phyloP scores from a whole-genome alignment of 1,140 invertebrate genomes.

The Monomorium pharaonis region DNA sequence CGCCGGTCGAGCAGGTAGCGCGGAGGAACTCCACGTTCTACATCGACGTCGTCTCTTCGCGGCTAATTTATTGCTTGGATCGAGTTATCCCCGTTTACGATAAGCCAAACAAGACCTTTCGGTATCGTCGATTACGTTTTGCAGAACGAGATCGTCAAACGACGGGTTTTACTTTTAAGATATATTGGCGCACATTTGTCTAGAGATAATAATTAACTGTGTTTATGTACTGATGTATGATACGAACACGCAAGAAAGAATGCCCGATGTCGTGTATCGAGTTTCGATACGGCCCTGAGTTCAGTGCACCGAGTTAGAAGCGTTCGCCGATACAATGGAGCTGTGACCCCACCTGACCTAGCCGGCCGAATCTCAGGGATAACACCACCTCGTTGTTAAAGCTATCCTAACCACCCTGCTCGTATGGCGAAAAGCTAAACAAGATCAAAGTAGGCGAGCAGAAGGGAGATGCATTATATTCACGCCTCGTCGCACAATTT shows the following conservation, averaged over 20 bases:
- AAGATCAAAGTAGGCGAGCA: not conserved
- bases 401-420: slow-evolving; percentile 17
- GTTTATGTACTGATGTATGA: not conserved
- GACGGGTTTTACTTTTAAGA: not conserved
- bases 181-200: not conserved
- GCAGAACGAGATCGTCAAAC: not conserved
- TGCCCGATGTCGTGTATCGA: not conserved
- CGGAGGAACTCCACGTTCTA: not conserved
- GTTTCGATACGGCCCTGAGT: slow-evolving; percentile 64
- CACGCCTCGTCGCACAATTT: not conserved
- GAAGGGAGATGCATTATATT: not conserved
- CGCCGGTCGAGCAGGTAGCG: not conserved
- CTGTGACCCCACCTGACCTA: slow-evolving; percentile 66
- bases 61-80: slow-evolving; percentile 21
- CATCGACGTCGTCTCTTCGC: not conserved
- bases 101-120: not conserved
- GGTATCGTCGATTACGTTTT: slow-evolving; percentile 10
- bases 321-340: slow-evolving; percentile 63
- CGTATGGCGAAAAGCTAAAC: slow-evolving; percentile 4
- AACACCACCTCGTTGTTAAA: slow-evolving; percentile 58
- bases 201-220: not conserved
- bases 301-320: slow-evolving; percentile 69
- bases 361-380: slow-evolving; percentile 68
- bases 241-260: not conserved
- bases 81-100: slow-evolving; percentile 2